Evolutionary conservation across 2,888 invertebrate genomes (phyloP).

Genomic region (Hybos culiciformis): DNA sequence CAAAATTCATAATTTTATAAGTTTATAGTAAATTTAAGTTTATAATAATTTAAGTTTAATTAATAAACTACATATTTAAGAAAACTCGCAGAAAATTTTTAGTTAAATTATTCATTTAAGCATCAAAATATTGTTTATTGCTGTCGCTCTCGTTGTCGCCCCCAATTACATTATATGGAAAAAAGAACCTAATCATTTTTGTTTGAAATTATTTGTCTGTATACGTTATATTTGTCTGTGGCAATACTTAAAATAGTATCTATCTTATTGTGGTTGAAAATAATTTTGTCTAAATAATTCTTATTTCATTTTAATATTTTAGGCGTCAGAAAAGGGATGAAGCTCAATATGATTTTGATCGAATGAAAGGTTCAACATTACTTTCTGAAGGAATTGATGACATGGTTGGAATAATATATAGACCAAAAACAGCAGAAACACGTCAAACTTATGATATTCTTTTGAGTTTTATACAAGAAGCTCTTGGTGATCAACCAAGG

Average conservation of each 20-base stretch:
- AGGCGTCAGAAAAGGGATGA: slow-evolving; percentile 83
- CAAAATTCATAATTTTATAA: too few relatives aligned
- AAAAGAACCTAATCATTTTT: too few relatives aligned
- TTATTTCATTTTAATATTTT: slow-evolving; percentile 13
- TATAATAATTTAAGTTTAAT: too few relatives aligned
- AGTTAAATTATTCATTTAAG: too few relatives aligned
- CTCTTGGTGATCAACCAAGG: slow-evolving; percentile 90
- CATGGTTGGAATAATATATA: slow-evolving; percentile 85
- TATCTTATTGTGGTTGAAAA: not conserved
- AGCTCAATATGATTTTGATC: slow-evolving; percentile 79
- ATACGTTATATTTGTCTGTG: too few relatives aligned
- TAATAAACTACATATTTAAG: too few relatives aligned
- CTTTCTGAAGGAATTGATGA: slow-evolving; percentile 83
- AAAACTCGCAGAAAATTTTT: too few relatives aligned
- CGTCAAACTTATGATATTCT: slow-evolving; percentile 93
- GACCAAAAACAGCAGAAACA: slow-evolving; percentile 96
- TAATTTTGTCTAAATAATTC: not conserved
- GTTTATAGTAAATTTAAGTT: too few relatives aligned
- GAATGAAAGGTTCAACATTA: slow-evolving; percentile 76
- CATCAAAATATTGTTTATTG: too few relatives aligned
- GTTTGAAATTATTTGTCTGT: not conserved
- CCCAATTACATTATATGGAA: too few relatives aligned
- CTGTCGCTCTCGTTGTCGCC: too few relatives aligned
- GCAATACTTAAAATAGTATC: not conserved
- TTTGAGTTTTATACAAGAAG: slow-evolving; percentile 91